Percentiles rank a stretch among this genome's conserved stretches.
Conservation (phyloP, 2,888 invertebrate species). For the Athripsodes cinereus region DNA sequence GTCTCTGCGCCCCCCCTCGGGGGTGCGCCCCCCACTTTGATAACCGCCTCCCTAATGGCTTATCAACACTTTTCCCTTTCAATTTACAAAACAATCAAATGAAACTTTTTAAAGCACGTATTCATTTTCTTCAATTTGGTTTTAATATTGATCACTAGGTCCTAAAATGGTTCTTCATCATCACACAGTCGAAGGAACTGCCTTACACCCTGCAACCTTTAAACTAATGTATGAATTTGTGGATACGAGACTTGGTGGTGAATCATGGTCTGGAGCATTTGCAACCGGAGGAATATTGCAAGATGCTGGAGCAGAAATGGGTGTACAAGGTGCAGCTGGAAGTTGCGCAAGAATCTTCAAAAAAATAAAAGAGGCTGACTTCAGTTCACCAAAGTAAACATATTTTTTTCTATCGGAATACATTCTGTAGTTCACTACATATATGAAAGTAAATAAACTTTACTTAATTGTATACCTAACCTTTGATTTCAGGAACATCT, state of each 20-base stretch:
- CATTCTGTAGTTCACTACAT: no score
- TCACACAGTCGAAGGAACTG: conserved; percentile 65
- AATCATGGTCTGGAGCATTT: conserved; percentile 50
- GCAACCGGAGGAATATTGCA: conserved; percentile 37
- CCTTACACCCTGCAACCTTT: conserved; percentile 70
- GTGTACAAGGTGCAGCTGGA: conserved; percentile 5
- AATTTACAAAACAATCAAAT: neutral
- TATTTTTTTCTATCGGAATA: no score
- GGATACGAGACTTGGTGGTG: conserved; percentile 71
- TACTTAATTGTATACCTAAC: no score
- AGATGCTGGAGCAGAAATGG: conserved; percentile 35
- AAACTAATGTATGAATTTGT: conserved; percentile 75
- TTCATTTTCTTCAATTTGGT: no score
- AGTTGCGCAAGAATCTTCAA: conserved; percentile 59
- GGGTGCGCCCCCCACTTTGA: neutral
- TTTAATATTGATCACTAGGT: conserved; percentile 36
- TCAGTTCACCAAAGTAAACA: conserved; percentile 49
- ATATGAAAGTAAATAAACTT: no score
- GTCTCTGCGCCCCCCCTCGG: no score
- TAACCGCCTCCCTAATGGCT: neutral
- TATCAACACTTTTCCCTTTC: no score
- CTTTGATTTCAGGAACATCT: conserved; percentile 63
- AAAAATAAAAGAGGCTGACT: conserved; percentile 56
- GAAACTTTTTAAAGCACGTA: no score
- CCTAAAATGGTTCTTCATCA: conserved; percentile 46